These are phyloP conservation scores for Laodelphax striatellus DNA, from an alignment of 1,140 invertebrate species.

Conservation along the genomic window DNA sequence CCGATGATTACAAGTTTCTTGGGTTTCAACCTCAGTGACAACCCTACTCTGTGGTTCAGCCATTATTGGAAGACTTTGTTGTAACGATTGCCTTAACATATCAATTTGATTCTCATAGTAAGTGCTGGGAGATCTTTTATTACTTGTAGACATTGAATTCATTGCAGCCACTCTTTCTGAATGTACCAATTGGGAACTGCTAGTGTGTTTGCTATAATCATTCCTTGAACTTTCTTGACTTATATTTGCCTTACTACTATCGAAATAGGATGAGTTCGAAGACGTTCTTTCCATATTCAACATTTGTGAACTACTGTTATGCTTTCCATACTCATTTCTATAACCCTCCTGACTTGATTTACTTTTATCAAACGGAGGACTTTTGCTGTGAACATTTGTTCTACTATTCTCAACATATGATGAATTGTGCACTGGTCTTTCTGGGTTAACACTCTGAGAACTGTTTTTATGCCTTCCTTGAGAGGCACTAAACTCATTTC, in stretches of 20 bases:
- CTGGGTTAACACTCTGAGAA: slow-evolving; percentile 1
- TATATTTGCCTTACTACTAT: slow-evolving; percentile 5
- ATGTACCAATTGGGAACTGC: slow-evolving; percentile 2
- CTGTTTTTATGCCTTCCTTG: neutral
- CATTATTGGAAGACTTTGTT: too few relatives aligned
- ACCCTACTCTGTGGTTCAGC: too few relatives aligned
- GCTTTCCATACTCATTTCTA: too few relatives aligned
- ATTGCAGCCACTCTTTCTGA: neutral
- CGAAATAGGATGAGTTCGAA: too few relatives aligned
- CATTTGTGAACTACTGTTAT: too few relatives aligned
- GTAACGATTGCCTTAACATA: neutral
- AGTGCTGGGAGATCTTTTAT: neutral
- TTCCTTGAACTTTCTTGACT: slow-evolving; percentile 1
- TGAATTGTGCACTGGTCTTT: neutral
- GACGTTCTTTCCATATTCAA: too few relatives aligned
- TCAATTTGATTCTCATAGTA: neutral
- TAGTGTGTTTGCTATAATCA: neutral
- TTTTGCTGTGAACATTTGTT: too few relatives aligned
- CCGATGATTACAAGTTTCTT: too few relatives aligned
- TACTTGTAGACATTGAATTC: neutral
- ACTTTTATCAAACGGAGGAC: too few relatives aligned
- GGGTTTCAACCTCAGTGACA: too few relatives aligned
- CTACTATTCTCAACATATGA: too few relatives aligned
- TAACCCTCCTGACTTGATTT: too few relatives aligned
- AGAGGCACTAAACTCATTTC: neutral